These are phyloP conservation scores for Tiliacea citrago DNA, from an alignment of 2,888 invertebrate genomes.

Conservation along the genomic window DNA sequence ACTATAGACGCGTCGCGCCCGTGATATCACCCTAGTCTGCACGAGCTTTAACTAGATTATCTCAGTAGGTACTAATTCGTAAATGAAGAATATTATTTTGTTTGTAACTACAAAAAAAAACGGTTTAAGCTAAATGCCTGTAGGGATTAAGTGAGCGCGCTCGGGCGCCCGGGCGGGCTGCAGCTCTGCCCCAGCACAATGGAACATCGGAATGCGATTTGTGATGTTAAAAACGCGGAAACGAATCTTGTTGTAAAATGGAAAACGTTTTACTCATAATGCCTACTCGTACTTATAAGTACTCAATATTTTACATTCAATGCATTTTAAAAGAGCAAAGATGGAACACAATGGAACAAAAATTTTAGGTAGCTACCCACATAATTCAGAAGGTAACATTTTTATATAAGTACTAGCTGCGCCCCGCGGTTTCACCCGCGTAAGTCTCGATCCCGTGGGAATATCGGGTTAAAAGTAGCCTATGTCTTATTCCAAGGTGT, in stretches of 20 bases:
- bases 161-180: conserved; percentile 50
- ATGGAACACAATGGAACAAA: neutral
- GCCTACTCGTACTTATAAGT: neutral
- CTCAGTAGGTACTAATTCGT: conserved; percentile 8
- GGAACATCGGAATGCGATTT: conserved; percentile 82
- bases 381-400: neutral
- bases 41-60: neutral
- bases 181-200: conserved; percentile 72
- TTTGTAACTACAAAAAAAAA: conserved; percentile 44
- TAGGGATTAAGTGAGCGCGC: conserved; percentile 74
- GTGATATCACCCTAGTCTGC: too few relatives aligned
- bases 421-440: too few relatives aligned
- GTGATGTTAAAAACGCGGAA: conserved; percentile 77
- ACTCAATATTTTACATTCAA: conserved; percentile 8
- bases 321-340: conserved; percentile 7
- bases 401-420: too few relatives aligned
- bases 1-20: too few relatives aligned
- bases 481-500: too few relatives aligned
- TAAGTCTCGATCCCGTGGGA: too few relatives aligned
- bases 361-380: neutral
- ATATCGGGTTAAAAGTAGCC: too few relatives aligned
- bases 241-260: conserved; percentile 65
- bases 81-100: conserved; percentile 31
- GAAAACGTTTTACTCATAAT: conserved; percentile 55
- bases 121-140: conserved; percentile 67